Base-by-base conservation (phyloP, 2,113 vertebrate species). In the Megaleporinus macrocephalus region DNA sequence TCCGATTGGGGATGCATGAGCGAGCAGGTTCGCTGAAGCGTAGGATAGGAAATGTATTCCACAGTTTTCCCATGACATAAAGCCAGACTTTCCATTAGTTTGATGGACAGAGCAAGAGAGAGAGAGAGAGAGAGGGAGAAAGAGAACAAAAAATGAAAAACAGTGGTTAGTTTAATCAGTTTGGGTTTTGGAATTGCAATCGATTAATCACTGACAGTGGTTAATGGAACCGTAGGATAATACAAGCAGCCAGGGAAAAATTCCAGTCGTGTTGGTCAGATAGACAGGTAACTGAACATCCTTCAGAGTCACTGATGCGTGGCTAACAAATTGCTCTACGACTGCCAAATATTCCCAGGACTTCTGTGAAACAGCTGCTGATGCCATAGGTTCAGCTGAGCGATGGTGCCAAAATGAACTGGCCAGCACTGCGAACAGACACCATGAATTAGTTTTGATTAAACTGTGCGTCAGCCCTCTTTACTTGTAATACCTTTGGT, bases 221-320 rank as follows among this genome's bases (percentile, higher is more conserved):
- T 59, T 76, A 26, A 24, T 41, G 33, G 12, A 63, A 68, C n/a
- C 22, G 1, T 4, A 12, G n/a, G 27, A 36, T 66, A 22, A 77
- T 18, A 33, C 33, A 53, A 26, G 16, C 30, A 24, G 9, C 22
- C 26, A 6, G 22, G 22, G 26, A 71, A 72, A n/a, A 61, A 11
- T 61, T 49, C 72, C 29, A 75, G 86, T 79, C 86, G 80, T 84
- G 80, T 84, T 78, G 73, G 76, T 86, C 30, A 88, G 86, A 82
- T 88, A 80, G 65, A 82, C 66, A 73, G 63, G 78, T 62, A 68
- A 59, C 61, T 29, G 69, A 30, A 55, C 33, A 78, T 53, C 15
- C 79, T 83, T 79, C 86, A 77, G 82, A 82, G 86, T 88, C 70
- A 78, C 0, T 74, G 85, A 84, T 22, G 79, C 80, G 49, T 88